phyloP scores from a whole-genome alignment of 2,113 vertebrate genomes.

The Hipposideros armiger region DNA sequence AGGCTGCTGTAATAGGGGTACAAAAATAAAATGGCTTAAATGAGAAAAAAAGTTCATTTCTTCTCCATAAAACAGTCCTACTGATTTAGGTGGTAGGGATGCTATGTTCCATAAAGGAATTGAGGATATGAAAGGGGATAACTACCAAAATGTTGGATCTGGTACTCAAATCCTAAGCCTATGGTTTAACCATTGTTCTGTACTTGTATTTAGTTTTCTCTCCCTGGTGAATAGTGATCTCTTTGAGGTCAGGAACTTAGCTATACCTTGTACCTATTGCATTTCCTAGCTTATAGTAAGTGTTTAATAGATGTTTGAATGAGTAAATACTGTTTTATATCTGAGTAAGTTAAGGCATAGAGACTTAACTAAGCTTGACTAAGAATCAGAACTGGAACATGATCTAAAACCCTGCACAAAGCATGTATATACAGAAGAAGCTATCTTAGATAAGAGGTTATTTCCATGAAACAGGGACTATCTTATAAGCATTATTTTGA shows the following conservation, averaged over 20 bases:
- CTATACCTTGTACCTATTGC: background rate
- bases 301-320: constrained; percentile 18
- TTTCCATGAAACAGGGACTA: background rate
- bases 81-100: background rate
- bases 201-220: background rate
- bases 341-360: background rate
- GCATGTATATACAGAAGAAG: background rate
- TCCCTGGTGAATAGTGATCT: background rate
- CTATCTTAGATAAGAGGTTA: background rate
- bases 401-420: background rate
- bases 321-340: constrained; percentile 1
- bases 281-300: background rate
- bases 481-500: background rate
- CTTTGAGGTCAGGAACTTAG: background rate
- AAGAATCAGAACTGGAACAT: background rate
- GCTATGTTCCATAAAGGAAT: background rate
- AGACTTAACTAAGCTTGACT: background rate
- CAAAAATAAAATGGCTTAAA: background rate
- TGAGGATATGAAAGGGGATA: background rate
- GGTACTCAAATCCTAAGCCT: background rate
- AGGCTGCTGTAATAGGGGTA: background rate
- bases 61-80: background rate
- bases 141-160: background rate
- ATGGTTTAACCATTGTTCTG: background rate
- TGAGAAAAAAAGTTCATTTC: background rate